Conservation (phyloP, 2,888 invertebrate species). For the Ophraella communa region DNA sequence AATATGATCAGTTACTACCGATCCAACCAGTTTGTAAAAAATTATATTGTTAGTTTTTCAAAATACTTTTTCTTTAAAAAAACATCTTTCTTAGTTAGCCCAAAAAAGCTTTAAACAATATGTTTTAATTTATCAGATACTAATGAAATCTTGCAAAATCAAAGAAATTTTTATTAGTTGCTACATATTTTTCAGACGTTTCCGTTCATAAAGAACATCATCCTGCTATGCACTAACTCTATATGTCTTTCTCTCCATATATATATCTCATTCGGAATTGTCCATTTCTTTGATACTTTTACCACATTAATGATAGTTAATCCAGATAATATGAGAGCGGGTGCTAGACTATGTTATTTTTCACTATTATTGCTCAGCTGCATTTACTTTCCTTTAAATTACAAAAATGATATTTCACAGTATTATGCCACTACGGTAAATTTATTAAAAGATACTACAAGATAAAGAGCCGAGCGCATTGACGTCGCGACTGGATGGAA, state of each 20-base stretch:
- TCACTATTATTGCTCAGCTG: constrained; percentile 33
- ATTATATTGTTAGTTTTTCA: no score
- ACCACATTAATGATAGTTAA: constrained; percentile 22
- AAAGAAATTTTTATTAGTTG: neutral
- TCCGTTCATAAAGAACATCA: neutral
- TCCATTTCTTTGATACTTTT: constrained; percentile 9
- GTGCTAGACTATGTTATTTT: constrained; percentile 31
- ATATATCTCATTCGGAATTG: neutral
- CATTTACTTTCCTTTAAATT: constrained; percentile 38
- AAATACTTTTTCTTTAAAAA: no score
- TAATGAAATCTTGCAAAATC: neutral
- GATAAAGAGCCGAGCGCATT: constrained; percentile 29
- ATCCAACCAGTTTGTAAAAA: no score
- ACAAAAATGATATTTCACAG: constrained; percentile 39
- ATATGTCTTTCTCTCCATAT: no score
- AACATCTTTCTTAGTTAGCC: no score
- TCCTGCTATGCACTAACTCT: neutral
- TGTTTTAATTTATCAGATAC: no score
- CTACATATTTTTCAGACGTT: neutral
- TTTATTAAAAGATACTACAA: constrained; percentile 35
- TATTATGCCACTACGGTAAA: constrained; percentile 35
- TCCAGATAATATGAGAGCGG: constrained; percentile 24
- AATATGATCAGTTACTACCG: no score
- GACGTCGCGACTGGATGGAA: no score
- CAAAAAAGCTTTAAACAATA: no score